phyloP scores from a whole-genome alignment of 2,888 invertebrate genomes.

The Ochropleura leucogaster region DNA sequence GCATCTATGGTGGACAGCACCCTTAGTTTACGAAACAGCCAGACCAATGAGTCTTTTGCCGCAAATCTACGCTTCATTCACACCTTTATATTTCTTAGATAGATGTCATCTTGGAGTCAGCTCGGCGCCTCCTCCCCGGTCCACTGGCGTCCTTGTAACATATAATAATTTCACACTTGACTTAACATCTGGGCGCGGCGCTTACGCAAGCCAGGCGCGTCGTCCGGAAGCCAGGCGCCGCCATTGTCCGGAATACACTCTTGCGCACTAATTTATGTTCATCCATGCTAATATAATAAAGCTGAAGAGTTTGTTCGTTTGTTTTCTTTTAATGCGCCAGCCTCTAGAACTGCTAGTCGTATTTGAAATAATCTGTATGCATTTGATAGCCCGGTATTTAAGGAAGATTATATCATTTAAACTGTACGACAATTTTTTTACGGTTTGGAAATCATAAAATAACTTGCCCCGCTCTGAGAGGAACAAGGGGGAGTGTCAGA shows the following conservation, averaged over 20 bases:
- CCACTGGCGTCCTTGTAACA: constrained; percentile 56
- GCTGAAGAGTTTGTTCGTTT: constrained; percentile 2
- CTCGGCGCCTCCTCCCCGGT: constrained; percentile 49
- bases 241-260: constrained; percentile 58
- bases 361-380: not conserved
- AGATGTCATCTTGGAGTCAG: constrained; percentile 23
- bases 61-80: not conserved
- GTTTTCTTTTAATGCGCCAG: not conserved
- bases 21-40: too few relatives aligned
- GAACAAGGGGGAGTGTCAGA: too few relatives aligned
- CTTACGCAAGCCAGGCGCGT: constrained; percentile 66
- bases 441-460: too few relatives aligned
- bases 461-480: too few relatives aligned
- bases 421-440: too few relatives aligned
- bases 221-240: constrained; percentile 71
- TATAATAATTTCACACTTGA: constrained; percentile 62
- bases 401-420: not conserved
- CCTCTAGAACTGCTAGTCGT: not conserved
- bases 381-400: not conserved
- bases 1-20: too few relatives aligned
- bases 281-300: not conserved
- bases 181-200: constrained; percentile 56
- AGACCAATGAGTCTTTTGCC: too few relatives aligned
- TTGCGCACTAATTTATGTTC: constrained; percentile 50
- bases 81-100: constrained; percentile 7